Evolutionary conservation across 2,888 invertebrate species (phyloP), one percentile per base, ranked within the genome.

Genomic region (Lycophotia porphyrea): DNA sequence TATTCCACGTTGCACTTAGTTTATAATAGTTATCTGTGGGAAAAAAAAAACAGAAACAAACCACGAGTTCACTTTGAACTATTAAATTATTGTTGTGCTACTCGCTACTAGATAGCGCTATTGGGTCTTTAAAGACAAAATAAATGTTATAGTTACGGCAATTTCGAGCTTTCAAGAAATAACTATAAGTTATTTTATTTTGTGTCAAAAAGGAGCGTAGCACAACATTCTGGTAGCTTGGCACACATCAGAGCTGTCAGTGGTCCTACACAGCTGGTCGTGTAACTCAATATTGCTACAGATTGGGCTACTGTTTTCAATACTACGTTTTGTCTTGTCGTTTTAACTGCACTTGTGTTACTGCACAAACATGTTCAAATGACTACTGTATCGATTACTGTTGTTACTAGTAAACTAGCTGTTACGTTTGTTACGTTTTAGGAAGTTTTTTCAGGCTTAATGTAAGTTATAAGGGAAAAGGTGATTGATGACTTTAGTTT

Each of bases 291-390:
- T 88, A 89, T 69, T 44, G 77, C 71, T 76, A 80, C 84, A 80
- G 81, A 87, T 85, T 69, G 78, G 74, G 81, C 79, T 82, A 81
- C 83, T 91, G 91, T 91, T 91, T 90, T 88, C 82, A 78, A 82
- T 88, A 78, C 82, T 82, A 86, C 84, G 87, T 92, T 91, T 91
- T 90, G 87, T 88, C 81, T 87, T 88, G 71, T 86, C 87, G 81
- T 84, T 77, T 71, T 81, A 82, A 78, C 82, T 79, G 80, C 76
- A 67, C 55, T 87, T 83, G 68, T 78, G 77, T 85, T 87, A 82
- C 87, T 84, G 74, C 66, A 82, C 76, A 84, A 89, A 88, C 82
- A 83, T 76, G 74, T 67, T 72, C 67, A 58, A 49, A 49, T 52
- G 71, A 58, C 67, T 31, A 78, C 74, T 67, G 79, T 85, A 84